Evolutionary conservation across 1,140 invertebrate species (phyloP), one percentile per base, ranked within the genome.

Genomic region (Magallana ariakensis): DNA sequence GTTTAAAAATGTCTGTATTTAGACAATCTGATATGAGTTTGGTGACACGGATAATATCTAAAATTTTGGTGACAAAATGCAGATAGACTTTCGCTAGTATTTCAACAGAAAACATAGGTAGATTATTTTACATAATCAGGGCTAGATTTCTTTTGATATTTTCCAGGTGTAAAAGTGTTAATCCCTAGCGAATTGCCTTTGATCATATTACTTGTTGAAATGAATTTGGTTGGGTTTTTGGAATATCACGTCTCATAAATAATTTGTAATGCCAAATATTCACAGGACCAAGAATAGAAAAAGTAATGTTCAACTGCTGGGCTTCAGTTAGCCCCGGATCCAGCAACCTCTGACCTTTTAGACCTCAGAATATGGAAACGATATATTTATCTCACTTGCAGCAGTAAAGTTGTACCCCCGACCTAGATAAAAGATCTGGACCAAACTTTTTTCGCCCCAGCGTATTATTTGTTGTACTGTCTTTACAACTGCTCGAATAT

Each of bases 151-250:
- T 26, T 19, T 5, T 75, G 66, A 75, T 75, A 13, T 33, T 4
- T 75, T 13, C 22, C 22, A 75, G 66, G 66, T 75, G 62, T 70
- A 70, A 70, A 75, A 26, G 66, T 75, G 62, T 70, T 22, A 70
- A 70, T 70, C 58, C 58, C 58, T 13, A 13, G 19, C 10, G 19
- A 22, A 22, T 26, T 26, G 11, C 66, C 66, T 75, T 75, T 75
- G 66, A 75, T 75, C 22, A 75, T 75, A 75, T 75, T 75, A 33
- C 66, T 26, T 19, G 22, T 75, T 75, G 22, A 75, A 75, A 75
- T 75, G 22, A 26, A 19, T 26, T 75, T 75, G 8, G 22, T 13
- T 26, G 9, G 66, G 19, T 13, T 75, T 8, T 26, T 26, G 66
- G 66, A 75, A 75, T 75, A 13, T 75, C 66, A 75, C 33, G 66